phyloP scores from a whole-genome alignment of 92 coral and sea anemone species.

The Phenganax stokvisi region DNA sequence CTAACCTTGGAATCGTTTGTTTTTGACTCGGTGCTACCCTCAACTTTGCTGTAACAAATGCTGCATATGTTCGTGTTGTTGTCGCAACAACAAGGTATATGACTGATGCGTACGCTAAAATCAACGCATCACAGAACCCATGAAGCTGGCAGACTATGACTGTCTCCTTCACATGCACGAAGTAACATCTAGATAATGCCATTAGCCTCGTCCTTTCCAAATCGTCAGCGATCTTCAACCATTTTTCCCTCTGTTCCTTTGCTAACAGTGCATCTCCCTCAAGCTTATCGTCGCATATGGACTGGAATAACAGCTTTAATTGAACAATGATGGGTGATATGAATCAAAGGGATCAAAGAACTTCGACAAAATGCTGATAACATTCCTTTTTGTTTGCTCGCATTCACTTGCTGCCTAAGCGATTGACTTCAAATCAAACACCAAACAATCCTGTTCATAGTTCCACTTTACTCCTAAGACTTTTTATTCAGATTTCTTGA shows the following conservation, averaged over 20 bases:
- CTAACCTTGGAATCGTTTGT: too few relatives aligned
- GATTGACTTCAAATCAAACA: conserved; percentile 1
- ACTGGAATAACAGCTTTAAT: conserved; percentile 11
- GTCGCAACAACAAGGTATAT: too few relatives aligned
- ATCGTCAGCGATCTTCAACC: conserved; percentile 4
- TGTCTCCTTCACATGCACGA: conserved; percentile 4
- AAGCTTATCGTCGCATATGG: not conserved
- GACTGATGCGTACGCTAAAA: not conserved
- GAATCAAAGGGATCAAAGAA: not conserved
- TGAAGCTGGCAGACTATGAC: conserved; percentile 15
- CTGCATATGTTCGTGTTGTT: too few relatives aligned
- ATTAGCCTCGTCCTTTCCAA: not conserved
- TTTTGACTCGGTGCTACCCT: too few relatives aligned
- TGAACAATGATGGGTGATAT: not conserved
- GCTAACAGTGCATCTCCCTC: not conserved
- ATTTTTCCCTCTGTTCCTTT: not conserved
- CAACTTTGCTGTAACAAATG: too few relatives aligned
- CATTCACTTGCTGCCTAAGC: conserved; percentile 14
- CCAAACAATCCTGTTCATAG: not conserved
- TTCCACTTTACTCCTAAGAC: conserved; percentile 10
- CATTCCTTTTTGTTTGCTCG: conserved; percentile 1
- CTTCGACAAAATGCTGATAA: not conserved
- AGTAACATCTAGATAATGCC: conserved; percentile 13
- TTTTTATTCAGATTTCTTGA: not conserved
- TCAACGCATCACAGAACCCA: conserved; percentile 4